phyloP scores from a whole-genome alignment of 2,797 vertebrate genomes.

The Spinibarbus caldwelli region DNA sequence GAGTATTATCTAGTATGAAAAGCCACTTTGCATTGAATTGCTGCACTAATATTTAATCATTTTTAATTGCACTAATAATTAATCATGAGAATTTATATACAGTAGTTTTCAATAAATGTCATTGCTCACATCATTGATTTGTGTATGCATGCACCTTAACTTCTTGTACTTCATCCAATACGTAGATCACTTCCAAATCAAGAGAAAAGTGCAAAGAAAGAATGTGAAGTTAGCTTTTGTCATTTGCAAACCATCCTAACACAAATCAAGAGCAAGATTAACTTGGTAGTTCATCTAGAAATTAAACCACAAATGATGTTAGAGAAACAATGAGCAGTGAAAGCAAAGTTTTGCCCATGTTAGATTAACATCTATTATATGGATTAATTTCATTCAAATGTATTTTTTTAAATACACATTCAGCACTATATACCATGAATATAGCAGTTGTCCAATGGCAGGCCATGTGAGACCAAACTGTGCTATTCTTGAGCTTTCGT shows the following conservation, averaged over 20 bases:
- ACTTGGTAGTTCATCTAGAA: conserved; percentile 28
- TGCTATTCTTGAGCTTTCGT: conserved; percentile 51
- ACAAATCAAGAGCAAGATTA: conserved; percentile 44
- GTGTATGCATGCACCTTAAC: background rate
- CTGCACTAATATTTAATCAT: background rate
- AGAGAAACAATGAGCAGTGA: conserved; percentile 61
- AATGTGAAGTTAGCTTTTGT: background rate
- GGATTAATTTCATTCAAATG: conserved; percentile 30
- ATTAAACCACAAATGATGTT: conserved; percentile 65
- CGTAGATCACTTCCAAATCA: conserved; percentile 13
- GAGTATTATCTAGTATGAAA: background rate
- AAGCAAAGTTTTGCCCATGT: conserved; percentile 53
- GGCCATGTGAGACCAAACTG: conserved; percentile 26
- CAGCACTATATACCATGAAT: conserved; percentile 23
- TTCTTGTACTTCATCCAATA: background rate
- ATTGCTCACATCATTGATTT: background rate
- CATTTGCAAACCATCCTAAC: conserved; percentile 51
- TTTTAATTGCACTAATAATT: background rate
- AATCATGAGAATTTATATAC: background rate
- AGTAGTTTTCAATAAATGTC: background rate
- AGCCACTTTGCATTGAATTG: background rate
- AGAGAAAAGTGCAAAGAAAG: conserved; percentile 6
- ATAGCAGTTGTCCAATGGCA: conserved; percentile 38
- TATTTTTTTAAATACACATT: background rate
- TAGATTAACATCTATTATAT: conserved; percentile 66